Evolutionary conservation across 2,113 vertebrate genomes (phyloP).

Genomic region (human (Homo sapiens)): GRCh38 chr1:182279501-182280000

Average conservation of each 20-base stretch:
- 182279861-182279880: constrained; percentile 84
- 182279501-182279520: constrained; percentile 49
- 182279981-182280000: constrained; percentile 47
- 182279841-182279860: constrained; percentile 78
- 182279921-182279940: constrained; percentile 42
- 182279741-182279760: constrained; percentile 57
- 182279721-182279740: neutral
- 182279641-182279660: neutral
- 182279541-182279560: constrained; percentile 58
- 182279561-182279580: constrained; percentile 34
- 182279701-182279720: neutral
- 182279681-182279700: neutral
- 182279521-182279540: constrained; percentile 39
- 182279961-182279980: constrained; percentile 2
- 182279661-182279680: neutral
- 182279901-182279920: constrained; percentile 77
- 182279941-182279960: neutral
- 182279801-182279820: constrained; percentile 50
- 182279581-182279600: neutral
- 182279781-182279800: neutral
- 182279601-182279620: neutral
- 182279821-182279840: constrained; percentile 78
- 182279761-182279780: constrained; percentile 27
- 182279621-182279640: neutral
- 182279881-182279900: constrained; percentile 87